Percentiles rank a stretch among this genome's conserved stretches.
phyloP scores from a whole-genome alignment of 2,113 vertebrate species.

The Pollachius pollachius region DNA sequence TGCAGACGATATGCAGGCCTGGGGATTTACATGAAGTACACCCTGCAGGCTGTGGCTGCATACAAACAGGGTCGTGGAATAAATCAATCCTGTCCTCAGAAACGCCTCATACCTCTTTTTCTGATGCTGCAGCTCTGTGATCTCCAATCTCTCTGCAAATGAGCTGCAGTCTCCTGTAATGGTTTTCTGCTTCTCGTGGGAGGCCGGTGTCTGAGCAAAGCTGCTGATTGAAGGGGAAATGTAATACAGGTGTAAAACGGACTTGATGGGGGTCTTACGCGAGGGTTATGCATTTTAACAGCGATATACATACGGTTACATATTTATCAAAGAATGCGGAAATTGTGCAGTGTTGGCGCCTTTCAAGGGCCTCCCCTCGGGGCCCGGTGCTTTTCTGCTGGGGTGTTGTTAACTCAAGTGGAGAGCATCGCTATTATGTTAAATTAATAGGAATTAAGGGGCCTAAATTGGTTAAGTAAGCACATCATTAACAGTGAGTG shows the following conservation, averaged over 20 bases:
- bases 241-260: constrained; percentile 80
- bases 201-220: constrained; percentile 71
- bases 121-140: constrained; percentile 57
- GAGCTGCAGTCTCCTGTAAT: constrained; percentile 76
- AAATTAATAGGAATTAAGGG: constrained; percentile 80
- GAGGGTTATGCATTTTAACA: constrained; percentile 81
- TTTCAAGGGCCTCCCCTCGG: constrained; percentile 57
- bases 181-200: constrained; percentile 76
- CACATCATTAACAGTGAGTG: constrained; percentile 77
- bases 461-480: constrained; percentile 79
- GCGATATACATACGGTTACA: constrained; percentile 79
- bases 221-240: constrained; percentile 81
- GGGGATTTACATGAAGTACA: constrained; percentile 74
- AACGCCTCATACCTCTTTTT: constrained; percentile 64
- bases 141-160: constrained; percentile 81
- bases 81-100: constrained; percentile 71
- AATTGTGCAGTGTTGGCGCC: constrained; percentile 70
- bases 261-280: constrained; percentile 79
- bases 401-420: constrained; percentile 74
- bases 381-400: constrained; percentile 68
- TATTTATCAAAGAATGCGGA: constrained; percentile 74
- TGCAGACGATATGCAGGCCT: constrained; percentile 49
- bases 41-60: constrained; percentile 62
- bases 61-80: constrained; percentile 70
- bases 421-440: constrained; percentile 75